phyloP scores from a whole-genome alignment of 2,113 vertebrate genomes.

The Macaca mulatta region DNA sequence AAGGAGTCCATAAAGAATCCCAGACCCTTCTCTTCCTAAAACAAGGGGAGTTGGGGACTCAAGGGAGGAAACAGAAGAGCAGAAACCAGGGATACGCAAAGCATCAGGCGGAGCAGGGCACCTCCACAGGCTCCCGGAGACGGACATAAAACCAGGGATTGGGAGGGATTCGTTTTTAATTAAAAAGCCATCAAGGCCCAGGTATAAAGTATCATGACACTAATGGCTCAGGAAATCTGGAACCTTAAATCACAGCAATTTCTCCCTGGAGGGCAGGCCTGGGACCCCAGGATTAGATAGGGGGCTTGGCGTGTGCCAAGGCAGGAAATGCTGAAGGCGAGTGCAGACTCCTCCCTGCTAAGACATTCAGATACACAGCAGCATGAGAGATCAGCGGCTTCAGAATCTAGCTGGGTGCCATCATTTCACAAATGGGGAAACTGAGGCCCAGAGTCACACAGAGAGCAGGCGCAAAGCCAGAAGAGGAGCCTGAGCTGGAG shows the following conservation, averaged over 20 bases:
- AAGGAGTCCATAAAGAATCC: conserved; percentile 30
- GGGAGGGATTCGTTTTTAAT: conserved; percentile 73
- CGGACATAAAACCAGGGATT: conserved; percentile 58
- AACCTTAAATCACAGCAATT: conserved; percentile 71
- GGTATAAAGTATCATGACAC: conserved; percentile 67
- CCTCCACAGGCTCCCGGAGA: conserved; percentile 39
- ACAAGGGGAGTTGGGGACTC: neutral
- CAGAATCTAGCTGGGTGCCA: neutral
- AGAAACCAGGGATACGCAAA: neutral
- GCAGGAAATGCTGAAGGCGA: conserved; percentile 42
- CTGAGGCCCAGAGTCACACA: neutral
- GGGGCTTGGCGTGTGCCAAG: conserved; percentile 28
- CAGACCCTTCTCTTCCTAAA: conserved; percentile 29
- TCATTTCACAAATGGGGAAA: neutral
- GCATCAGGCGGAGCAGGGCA: neutral
- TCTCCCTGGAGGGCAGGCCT: conserved; percentile 17
- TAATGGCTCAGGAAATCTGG: conserved; percentile 70
- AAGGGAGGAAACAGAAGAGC: conserved; percentile 4
- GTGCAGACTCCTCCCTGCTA: neutral
- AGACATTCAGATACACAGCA: neutral
- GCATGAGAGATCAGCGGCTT: neutral
- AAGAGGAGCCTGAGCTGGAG: neutral
- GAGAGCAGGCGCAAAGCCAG: neutral
- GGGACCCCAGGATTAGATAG: conserved; percentile 37
- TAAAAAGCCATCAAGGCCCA: conserved; percentile 67